A percentile compares a stretch with the other conserved stretches of the same genome.
These are phyloP conservation scores for Diabrotica undecimpunctata DNA, from an alignment of 1,140 invertebrate species.

Conservation along the genomic window DNA sequence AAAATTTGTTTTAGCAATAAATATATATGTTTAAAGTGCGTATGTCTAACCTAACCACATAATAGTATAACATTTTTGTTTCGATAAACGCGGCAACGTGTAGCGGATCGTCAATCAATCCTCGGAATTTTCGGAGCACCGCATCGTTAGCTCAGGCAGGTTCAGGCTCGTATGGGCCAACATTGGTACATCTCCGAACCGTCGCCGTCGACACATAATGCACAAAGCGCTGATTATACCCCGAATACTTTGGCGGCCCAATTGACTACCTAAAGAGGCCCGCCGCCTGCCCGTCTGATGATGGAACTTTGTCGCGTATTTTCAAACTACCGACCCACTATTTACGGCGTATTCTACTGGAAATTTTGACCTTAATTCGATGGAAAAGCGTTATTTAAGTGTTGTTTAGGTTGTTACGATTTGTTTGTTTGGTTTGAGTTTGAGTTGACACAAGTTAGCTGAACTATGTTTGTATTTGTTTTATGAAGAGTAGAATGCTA, in stretches of 20 bases:
- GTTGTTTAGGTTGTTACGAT: too few species aligned
- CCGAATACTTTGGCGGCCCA: slow-evolving; percentile 31
- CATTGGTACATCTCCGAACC: not conserved
- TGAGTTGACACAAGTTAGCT: too few species aligned
- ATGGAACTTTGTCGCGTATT: slow-evolving; percentile 30
- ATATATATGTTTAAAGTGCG: too few species aligned
- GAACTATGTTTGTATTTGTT: too few species aligned
- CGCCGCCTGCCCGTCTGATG: not conserved
- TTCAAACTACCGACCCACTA: slow-evolving; percentile 19
- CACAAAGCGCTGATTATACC: slow-evolving; percentile 40
- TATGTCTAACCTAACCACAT: too few species aligned
- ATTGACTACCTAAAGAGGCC: slow-evolving; percentile 37
- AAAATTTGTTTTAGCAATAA: too few species aligned
- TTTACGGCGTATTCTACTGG: slow-evolving; percentile 6
- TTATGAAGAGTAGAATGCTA: too few species aligned
- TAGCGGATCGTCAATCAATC: not conserved
- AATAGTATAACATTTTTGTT: too few species aligned
- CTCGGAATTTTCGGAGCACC: not conserved
- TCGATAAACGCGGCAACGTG: not conserved
- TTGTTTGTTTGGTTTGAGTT: too few species aligned
- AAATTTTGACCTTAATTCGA: slow-evolving; percentile 11
- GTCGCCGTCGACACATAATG: slow-evolving; percentile 33
- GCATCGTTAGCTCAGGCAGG: not conserved
- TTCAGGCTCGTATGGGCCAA: not conserved
- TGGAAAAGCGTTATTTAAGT: slow-evolving; percentile 5